phyloP scores from a whole-genome alignment of 1,140 invertebrate genomes.

The Cardiocondyla obscurior region DNA sequence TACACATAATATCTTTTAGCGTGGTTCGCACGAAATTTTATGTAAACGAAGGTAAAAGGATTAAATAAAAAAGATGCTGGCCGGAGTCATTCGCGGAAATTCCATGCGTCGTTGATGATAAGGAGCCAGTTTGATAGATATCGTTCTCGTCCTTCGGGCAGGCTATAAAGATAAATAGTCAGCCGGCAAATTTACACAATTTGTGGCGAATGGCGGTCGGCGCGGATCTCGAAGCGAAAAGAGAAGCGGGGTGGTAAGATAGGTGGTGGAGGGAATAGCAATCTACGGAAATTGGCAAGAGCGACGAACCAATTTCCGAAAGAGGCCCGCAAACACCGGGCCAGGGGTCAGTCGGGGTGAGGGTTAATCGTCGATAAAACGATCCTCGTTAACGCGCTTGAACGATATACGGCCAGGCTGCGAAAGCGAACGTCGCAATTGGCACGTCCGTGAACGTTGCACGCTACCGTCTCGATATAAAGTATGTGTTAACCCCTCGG shows the following conservation, averaged over 20 bases:
- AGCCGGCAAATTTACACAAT: conserved; percentile 82
- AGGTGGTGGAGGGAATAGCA: conserved; percentile 68
- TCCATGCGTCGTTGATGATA: conserved; percentile 16
- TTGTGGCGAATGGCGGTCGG: conserved; percentile 75
- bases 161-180: conserved; percentile 83
- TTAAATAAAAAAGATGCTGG: background rate
- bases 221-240: conserved; percentile 62
- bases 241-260: conserved; percentile 60
- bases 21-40: background rate
- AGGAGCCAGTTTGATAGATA: conserved; percentile 46
- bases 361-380: conserved; percentile 82
- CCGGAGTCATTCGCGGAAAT: conserved; percentile 32
- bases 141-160: conserved; percentile 72
- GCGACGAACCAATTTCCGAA: conserved; percentile 81
- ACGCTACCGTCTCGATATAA: conserved; percentile 49
- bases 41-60: background rate
- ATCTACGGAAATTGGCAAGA: conserved; percentile 83
- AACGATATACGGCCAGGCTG: conserved; percentile 69
- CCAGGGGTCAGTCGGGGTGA: conserved; percentile 78
- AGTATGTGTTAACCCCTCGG: conserved; percentile 43
- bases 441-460: conserved; percentile 31
- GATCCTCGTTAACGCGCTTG: conserved; percentile 82
- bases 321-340: conserved; percentile 78
- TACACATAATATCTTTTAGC: background rate
- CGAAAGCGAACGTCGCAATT: conserved; percentile 58